Percentiles rank a stretch among this genome's conserved stretches.
Evolutionary conservation across 2,113 vertebrate genomes (phyloP).

Genomic region (Sula dactylatra): DNA sequence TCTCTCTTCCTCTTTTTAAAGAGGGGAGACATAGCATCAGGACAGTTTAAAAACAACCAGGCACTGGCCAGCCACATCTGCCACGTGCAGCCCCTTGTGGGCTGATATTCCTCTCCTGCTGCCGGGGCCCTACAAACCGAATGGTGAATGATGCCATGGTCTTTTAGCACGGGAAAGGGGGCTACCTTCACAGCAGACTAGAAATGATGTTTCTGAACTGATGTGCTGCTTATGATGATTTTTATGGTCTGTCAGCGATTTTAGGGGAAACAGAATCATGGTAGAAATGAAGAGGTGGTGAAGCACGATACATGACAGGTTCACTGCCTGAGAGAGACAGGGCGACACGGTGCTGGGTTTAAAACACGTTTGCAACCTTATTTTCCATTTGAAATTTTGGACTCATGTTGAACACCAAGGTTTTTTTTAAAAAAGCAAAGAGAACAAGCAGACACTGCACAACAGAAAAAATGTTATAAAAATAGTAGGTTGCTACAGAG

Average conservation of each 20-base stretch:
- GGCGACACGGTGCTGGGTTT: not conserved
- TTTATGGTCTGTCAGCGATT: not conserved
- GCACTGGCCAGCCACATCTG: not conserved
- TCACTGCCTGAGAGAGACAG: not conserved
- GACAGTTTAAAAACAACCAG: not conserved
- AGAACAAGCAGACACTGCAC: not conserved
- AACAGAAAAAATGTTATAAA: not conserved
- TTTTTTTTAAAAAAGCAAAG: not conserved
- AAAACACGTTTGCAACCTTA: slow-evolving; percentile 8
- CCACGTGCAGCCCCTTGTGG: not conserved
- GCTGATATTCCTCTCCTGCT: not conserved
- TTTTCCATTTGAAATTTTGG: slow-evolving; percentile 25
- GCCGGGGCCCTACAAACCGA: fast-evolving
- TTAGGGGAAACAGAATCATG: not conserved
- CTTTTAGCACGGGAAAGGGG: not conserved
- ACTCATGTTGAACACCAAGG: not conserved
- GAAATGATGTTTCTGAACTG: not conserved
- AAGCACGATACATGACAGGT: not conserved
- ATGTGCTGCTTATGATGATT: not conserved
- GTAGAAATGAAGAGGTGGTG: not conserved
- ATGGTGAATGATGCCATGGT: fast-evolving
- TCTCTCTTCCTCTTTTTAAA: not conserved
- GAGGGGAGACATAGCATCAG: not conserved
- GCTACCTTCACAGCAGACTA: not conserved
- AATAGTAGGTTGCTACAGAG: not conserved